Conservation (phyloP, 2,113 vertebrate species). For the Columbina picui region DNA sequence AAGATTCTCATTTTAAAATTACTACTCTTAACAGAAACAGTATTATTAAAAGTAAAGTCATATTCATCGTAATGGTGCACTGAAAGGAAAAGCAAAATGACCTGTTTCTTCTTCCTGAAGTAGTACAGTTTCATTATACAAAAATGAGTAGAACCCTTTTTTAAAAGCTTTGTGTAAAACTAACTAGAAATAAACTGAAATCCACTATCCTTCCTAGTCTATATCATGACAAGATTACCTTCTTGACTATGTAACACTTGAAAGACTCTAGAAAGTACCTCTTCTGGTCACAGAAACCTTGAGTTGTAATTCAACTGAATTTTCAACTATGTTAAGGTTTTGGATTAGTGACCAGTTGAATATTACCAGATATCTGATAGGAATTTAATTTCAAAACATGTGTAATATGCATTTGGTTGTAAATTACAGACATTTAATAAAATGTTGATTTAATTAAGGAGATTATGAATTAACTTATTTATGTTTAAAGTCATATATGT, state of each 20-base stretch:
- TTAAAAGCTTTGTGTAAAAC: background rate
- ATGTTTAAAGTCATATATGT: background rate
- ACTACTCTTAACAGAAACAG: background rate
- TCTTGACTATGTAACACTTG: background rate
- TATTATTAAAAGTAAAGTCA: background rate
- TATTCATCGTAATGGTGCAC: background rate
- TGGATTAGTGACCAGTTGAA: background rate
- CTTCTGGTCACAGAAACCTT: background rate
- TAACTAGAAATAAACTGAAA: background rate
- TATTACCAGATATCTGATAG: background rate
- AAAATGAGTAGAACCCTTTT: rapidly evolving
- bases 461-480: background rate
- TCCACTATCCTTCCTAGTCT: background rate
- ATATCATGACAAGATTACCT: background rate
- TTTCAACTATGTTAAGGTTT: background rate
- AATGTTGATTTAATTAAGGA: background rate
- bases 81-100: background rate
- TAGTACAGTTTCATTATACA: background rate
- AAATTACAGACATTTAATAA: background rate
- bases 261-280: background rate
- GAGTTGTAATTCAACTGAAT: background rate
- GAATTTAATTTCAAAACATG: background rate
- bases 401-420: background rate
- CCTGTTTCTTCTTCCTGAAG: background rate
- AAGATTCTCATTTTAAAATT: background rate